Evolutionary conservation across 2,888 invertebrate genomes (phyloP).

Genomic region (Leucozona laternaria): DNA sequence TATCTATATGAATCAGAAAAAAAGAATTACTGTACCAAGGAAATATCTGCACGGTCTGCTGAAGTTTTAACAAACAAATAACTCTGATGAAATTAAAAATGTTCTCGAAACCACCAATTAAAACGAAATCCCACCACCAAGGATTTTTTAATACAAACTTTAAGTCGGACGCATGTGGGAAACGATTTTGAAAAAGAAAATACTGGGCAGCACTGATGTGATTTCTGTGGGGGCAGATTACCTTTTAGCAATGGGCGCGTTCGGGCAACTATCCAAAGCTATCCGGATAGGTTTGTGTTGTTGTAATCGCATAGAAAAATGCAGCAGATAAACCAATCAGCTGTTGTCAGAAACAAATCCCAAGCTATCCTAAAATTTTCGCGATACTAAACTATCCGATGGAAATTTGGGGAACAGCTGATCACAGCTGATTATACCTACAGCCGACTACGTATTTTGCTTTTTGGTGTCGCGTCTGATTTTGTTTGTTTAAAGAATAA

Average conservation of each 20-base stretch:
- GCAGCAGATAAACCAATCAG: too few species aligned
- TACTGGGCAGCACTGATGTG: background rate
- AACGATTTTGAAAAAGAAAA: background rate
- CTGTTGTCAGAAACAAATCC: too few species aligned
- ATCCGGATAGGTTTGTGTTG: too few species aligned
- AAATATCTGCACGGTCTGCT: constrained; percentile 37
- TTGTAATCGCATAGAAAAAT: too few species aligned
- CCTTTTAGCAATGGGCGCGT: background rate
- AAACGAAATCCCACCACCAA: background rate
- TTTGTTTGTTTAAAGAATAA: too few species aligned
- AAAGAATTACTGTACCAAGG: constrained; percentile 17
- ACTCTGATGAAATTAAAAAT: background rate
- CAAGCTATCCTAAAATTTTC: too few species aligned
- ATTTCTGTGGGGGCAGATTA: background rate
- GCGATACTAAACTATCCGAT: too few species aligned
- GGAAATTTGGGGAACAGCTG: too few species aligned
- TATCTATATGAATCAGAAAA: background rate
- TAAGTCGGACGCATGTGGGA: background rate
- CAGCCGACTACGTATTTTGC: too few species aligned
- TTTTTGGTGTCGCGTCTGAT: too few species aligned
- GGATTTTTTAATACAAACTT: constrained; percentile 1
- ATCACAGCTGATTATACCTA: too few species aligned
- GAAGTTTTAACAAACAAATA: constrained; percentile 7
- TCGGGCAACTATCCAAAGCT: too few species aligned
- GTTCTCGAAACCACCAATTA: background rate